Evolutionary conservation across 2,797 vertebrate genomes (phyloP), one percentile per base, ranked within the genome.

Genomic region (Falco novaeseelandiae): DNA sequence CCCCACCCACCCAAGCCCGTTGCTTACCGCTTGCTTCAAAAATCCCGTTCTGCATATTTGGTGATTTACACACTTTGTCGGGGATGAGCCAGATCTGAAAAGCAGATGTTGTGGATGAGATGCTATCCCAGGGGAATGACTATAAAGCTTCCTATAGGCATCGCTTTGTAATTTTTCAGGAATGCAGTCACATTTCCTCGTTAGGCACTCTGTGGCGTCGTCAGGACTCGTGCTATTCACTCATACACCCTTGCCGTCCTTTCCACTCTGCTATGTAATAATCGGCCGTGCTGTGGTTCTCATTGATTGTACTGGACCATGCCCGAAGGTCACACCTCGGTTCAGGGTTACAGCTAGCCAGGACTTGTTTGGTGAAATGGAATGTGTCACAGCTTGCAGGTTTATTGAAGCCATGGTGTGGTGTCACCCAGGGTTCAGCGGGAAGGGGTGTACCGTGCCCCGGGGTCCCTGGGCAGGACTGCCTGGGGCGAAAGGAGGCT

Each of bases 1-100:
- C 21, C 17, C 38, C 1, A 2, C 17, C 38, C 1, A 2, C 12
- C 18, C 40, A 62, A 58, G 76, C 6, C 9, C 13, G 0, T 18
- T 69, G 61, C 52, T 91, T 63, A 27, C 52, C 0, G 0, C 49
- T 62, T 72, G 66, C 44, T 92, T 86, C 16, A 38, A n/a, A 69
- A 91, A 40, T 46, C 58, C 27, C 1, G 0, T 72, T 90, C 85
- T 76, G 51, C 11, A 1, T 65, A 49, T 87, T 74, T 70, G 58
- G 27, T 70, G 34, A 40, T 87, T 72, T 83, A 44, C 8, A 66
- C 36, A 11, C 34, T 65, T 86, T 3, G 10, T 46, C 2, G 5
- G 14, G 26, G 44, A 59, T 34, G 52, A 89, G 57, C 40, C 54
- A 86, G 51, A 74, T 26, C 40, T 42, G 74, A 92, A 84, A 82